A percentile compares a stretch with the other conserved stretches of the same genome.
phyloP scores from a whole-genome alignment of 2,888 invertebrate genomes.

The Campopleginae sp. region DNA sequence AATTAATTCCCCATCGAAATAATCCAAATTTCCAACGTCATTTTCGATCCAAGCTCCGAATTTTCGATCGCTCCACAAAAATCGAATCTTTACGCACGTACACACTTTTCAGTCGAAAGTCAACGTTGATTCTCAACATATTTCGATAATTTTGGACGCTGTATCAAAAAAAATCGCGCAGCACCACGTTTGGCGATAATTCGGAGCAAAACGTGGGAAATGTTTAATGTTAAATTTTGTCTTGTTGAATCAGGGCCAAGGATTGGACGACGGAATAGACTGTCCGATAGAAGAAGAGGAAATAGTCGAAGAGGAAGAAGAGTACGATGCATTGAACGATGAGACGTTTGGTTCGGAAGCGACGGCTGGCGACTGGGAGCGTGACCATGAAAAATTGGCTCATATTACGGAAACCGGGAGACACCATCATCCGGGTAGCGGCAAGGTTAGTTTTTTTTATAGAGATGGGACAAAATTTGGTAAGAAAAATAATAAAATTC shows the following conservation, averaged over 20 bases:
- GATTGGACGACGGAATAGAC: constrained; percentile 80
- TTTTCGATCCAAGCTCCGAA: not conserved
- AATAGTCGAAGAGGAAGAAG: constrained; percentile 90
- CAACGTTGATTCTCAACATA: no score
- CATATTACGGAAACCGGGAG: constrained; percentile 86
- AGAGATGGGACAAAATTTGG: not conserved
- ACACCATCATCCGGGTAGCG: constrained; percentile 69
- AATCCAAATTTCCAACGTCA: not conserved
- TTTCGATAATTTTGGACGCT: no score
- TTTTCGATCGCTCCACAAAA: not conserved
- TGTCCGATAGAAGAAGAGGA: constrained; percentile 86
- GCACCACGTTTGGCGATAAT: no score
- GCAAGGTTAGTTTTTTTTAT: constrained; percentile 66
- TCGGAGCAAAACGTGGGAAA: not conserved
- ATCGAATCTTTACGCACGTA: no score
- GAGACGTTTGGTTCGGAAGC: constrained; percentile 95
- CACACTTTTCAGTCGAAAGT: no score
- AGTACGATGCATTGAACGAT: constrained; percentile 96
- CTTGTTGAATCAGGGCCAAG: constrained; percentile 68
- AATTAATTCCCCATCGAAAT: not conserved
- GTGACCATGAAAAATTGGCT: constrained; percentile 89
- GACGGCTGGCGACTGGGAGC: constrained; percentile 90
- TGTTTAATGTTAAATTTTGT: not conserved
- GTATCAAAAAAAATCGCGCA: no score
- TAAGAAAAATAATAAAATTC: no score